Evolutionary conservation across 1,140 invertebrate species (phyloP).

Genomic region (Brachionus rubens): DNA sequence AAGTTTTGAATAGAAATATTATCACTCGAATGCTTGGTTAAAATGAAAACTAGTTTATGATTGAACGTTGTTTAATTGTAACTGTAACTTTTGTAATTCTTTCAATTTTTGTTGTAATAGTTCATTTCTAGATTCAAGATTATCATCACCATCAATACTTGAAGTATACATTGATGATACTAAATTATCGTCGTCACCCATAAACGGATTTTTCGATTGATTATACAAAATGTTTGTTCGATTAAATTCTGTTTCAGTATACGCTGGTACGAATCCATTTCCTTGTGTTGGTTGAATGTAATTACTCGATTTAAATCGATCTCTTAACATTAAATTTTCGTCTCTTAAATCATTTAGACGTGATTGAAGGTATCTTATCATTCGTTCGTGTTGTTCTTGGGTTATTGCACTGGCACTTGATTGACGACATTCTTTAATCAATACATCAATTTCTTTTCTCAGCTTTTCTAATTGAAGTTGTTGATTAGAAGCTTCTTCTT

Average conservation of each 20-base stretch:
- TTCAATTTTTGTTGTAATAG: conserved; percentile 43
- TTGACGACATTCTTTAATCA: conserved; percentile 25
- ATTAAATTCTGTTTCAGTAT: conserved; percentile 7
- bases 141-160: conserved; percentile 27
- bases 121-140: conserved; percentile 38
- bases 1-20: no score
- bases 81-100: conserved; percentile 33
- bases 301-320: conserved; percentile 7
- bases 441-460: conserved; percentile 23
- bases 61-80: conserved; percentile 43
- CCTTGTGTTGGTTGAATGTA: not conserved
- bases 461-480: conserved; percentile 37
- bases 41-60: not conserved
- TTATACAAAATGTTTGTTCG: not conserved
- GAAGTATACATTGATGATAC: conserved; percentile 20
- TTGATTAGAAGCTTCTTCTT: conserved; percentile 31
- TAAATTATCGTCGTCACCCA: conserved; percentile 4
- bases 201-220: not conserved
- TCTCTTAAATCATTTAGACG: conserved; percentile 44
- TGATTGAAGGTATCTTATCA: conserved; percentile 18
- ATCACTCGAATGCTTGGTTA: no score
- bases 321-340: conserved; percentile 27
- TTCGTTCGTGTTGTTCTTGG: conserved; percentile 33
- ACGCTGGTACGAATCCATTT: not conserved
- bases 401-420: not conserved